These are phyloP conservation scores for Columba livia DNA, from an alignment of 2,113 vertebrate genomes.

Conservation along the genomic window DNA sequence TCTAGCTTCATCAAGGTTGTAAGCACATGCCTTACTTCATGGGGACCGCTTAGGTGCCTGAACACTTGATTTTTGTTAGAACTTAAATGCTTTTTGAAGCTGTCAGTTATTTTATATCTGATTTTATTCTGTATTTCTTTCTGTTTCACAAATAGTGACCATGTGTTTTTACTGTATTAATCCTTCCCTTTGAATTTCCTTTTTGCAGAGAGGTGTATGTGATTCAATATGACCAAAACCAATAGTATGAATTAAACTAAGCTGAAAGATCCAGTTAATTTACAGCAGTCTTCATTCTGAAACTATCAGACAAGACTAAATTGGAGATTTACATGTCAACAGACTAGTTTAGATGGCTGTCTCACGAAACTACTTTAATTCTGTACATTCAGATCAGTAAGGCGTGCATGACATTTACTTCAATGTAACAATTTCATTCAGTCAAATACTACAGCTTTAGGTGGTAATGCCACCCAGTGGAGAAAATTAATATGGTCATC, in stretches of 20 bases:
- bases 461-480: conserved; percentile 66
- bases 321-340: background rate
- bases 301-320: background rate
- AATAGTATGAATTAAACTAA: background rate
- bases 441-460: background rate
- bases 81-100: background rate
- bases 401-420: background rate
- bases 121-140: background rate
- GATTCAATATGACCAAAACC: background rate
- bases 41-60: background rate
- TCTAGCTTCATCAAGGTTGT: background rate
- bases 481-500: background rate
- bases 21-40: background rate
- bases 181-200: background rate
- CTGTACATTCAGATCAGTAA: background rate
- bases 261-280: background rate
- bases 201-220: background rate
- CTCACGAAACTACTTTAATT: background rate
- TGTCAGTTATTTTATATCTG: background rate
- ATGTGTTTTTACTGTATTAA: background rate
- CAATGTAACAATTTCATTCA: background rate
- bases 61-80: background rate
- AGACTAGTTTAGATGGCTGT: background rate
- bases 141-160: background rate
- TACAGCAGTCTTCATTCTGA: background rate